Evolutionary conservation across 2,888 invertebrate species (phyloP).

Genomic region (Dicycla oo): DNA sequence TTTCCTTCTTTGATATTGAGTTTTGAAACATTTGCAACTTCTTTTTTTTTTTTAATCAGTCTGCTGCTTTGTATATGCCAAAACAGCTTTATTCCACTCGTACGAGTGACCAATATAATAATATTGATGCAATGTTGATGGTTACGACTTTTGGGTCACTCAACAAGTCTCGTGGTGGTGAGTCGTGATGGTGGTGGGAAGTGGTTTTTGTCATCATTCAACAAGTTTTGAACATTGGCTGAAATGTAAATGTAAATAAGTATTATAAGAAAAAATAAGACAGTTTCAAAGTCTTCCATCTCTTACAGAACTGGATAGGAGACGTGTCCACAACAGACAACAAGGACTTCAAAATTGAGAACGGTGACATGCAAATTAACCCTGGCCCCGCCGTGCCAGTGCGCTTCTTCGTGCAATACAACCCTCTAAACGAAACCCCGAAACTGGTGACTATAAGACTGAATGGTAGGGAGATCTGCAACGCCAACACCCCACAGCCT

Average conservation of each 20-base stretch:
- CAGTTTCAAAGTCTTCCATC: not conserved
- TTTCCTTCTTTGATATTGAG: conserved; percentile 26
- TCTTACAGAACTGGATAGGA: conserved; percentile 90
- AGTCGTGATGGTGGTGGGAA: too few relatives aligned
- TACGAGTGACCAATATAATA: not conserved
- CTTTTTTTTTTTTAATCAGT: conserved; percentile 1
- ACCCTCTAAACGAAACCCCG: conserved; percentile 85
- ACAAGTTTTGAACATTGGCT: not conserved
- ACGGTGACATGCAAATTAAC: conserved; percentile 89
- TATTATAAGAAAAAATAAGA: not conserved
- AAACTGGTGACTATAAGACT: conserved; percentile 86
- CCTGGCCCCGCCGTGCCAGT: conserved; percentile 90
- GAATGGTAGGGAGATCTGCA: conserved; percentile 91
- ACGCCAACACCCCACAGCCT: conserved; percentile 80
- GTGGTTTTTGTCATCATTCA: too few relatives aligned
- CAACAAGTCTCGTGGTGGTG: too few relatives aligned
- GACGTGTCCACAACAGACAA: conserved; percentile 91
- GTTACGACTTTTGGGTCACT: not conserved
- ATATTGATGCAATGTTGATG: not conserved
- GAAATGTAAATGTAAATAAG: not conserved
- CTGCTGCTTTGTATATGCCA: not conserved
- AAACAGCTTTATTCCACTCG: not conserved
- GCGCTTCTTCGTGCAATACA: conserved; percentile 91
- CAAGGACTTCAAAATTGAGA: conserved; percentile 90
- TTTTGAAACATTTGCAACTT: conserved; percentile 11